Percentiles rank a stretch among this genome's conserved stretches.
These are phyloP conservation scores for Thera britannica DNA, from an alignment of 2,888 invertebrate genomes.

Conservation along the genomic window DNA sequence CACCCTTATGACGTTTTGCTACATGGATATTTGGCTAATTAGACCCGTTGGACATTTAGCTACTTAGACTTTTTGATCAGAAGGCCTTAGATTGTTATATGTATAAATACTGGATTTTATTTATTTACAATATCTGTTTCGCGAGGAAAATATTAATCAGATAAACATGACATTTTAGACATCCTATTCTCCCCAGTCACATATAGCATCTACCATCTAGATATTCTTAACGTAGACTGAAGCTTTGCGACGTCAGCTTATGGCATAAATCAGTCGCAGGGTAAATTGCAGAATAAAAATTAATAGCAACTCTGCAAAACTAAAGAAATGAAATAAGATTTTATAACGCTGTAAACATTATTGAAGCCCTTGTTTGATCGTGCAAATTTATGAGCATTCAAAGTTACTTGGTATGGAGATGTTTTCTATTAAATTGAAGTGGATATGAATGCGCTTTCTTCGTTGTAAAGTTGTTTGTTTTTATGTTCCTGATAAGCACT, in stretches of 20 bases:
- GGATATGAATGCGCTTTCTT: constrained; percentile 16
- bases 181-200: constrained; percentile 32
- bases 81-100: no score
- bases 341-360: constrained; percentile 37
- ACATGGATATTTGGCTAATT: no score
- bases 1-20: no score
- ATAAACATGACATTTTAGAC: neutral
- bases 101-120: no score
- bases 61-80: no score
- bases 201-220: constrained; percentile 24
- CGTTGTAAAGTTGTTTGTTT: neutral
- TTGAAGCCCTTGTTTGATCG: constrained; percentile 24
- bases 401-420: constrained; percentile 16
- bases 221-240: constrained; percentile 34
- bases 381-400: constrained; percentile 26
- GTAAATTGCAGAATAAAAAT: constrained; percentile 34
- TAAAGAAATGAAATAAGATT: constrained; percentile 31
- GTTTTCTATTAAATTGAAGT: constrained; percentile 14
- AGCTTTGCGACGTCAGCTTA: constrained; percentile 38
- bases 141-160: no score
- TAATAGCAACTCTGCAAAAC: constrained; percentile 35
- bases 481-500: neutral
- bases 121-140: no score
- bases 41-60: no score
- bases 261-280: constrained; percentile 39